Percentiles rank a stretch among this genome's conserved stretches.
These are phyloP conservation scores for Drosophila pseudoananassae DNA, from an alignment of 1,140 invertebrate genomes.

Conservation along the genomic window DNA sequence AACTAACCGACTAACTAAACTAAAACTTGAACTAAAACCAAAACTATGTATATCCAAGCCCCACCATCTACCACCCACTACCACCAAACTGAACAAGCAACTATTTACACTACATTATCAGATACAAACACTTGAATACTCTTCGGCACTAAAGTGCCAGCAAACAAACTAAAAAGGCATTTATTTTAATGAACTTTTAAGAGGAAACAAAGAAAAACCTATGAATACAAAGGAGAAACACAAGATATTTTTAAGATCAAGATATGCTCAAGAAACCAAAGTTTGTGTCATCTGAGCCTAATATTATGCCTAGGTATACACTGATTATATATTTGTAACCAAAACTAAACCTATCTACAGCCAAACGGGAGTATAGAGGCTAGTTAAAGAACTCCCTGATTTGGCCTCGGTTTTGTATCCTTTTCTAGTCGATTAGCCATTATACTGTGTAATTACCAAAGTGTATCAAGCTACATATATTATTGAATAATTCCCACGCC, in stretches of 20 bases:
- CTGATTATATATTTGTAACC: conserved; percentile 25
- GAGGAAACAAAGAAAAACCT: conserved; percentile 32
- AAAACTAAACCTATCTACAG: conserved; percentile 21
- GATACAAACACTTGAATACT: conserved; percentile 54
- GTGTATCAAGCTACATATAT: conserved; percentile 29
- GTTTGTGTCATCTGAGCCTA: conserved; percentile 40
- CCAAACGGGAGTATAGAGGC: conserved; percentile 32
- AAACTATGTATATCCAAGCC: conserved; percentile 12
- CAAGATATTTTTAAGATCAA: conserved; percentile 28
- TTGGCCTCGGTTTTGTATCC: conserved; percentile 15
- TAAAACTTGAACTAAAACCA: conserved; percentile 10
- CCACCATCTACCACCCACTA: conserved; percentile 17
- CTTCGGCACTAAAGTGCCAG: conserved; percentile 48
- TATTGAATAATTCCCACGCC: conserved; percentile 27
- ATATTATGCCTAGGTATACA: conserved; percentile 32
- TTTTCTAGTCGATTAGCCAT: conserved; percentile 43
- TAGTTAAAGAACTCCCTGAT: conserved; percentile 13
- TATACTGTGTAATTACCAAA: conserved; percentile 12
- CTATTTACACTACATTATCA: conserved; percentile 70
- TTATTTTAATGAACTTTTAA: conserved; percentile 81
- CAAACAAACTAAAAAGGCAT: conserved; percentile 77
- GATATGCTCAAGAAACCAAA: conserved; percentile 16
- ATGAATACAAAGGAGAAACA: conserved; percentile 40
- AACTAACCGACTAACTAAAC: conserved; percentile 47
- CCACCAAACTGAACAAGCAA: conserved; percentile 51